Conservation (phyloP, 2,888 invertebrate genomes). For the Rhabditoides inermis region DNA sequence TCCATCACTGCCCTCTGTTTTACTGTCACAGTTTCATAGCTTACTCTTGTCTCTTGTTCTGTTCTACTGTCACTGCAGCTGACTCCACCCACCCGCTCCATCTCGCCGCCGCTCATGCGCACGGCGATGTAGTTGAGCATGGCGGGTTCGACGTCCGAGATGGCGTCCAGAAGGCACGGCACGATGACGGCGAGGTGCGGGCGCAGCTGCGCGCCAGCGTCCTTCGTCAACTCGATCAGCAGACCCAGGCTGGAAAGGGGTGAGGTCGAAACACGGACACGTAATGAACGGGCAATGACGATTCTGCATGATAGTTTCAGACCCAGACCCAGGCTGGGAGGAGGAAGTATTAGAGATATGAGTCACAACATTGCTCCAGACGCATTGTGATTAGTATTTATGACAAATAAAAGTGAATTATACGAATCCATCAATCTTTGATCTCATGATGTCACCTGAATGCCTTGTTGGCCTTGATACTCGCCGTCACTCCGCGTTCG, state of each 20-base stretch:
- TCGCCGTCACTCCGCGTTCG: constrained; percentile 26
- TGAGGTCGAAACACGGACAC: no score
- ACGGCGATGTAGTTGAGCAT: constrained; percentile 73
- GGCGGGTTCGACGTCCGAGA: constrained; percentile 68
- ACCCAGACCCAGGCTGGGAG: no score
- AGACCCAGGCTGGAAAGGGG: constrained; percentile 70
- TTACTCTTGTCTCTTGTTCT: background rate
- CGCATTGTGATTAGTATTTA: background rate
- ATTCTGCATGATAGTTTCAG: no score
- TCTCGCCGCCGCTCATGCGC: constrained; percentile 64
- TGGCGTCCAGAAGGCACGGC: constrained; percentile 72
- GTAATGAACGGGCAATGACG: no score
- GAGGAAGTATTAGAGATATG: no score
- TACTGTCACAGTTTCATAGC: no score
- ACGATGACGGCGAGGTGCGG: constrained; percentile 74
- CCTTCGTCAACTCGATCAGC: constrained; percentile 74
- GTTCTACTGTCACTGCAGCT: background rate
- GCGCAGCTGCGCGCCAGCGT: constrained; percentile 68
- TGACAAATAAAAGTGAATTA: background rate
- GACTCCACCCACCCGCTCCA: constrained; percentile 62
- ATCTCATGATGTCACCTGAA: constrained; percentile 25
- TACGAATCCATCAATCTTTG: no score
- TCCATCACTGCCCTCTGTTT: no score
- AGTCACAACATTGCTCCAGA: no score
- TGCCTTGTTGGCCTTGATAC: constrained; percentile 19